phyloP scores from a whole-genome alignment of 2,888 invertebrate genomes.

The Mechanitis mazaeus region DNA sequence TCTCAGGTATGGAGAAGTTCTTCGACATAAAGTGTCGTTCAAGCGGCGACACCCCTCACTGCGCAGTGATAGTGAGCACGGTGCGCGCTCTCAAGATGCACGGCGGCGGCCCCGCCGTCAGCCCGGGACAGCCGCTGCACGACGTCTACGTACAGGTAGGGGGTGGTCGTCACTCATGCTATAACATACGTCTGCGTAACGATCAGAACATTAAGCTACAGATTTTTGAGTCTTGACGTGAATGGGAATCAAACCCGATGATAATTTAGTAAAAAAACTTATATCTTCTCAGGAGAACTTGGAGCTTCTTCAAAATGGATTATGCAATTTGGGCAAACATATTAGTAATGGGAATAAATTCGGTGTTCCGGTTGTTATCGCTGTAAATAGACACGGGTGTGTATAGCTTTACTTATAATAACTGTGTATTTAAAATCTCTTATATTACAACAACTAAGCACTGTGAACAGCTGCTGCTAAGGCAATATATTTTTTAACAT shows the following conservation, averaged over 20 bases:
- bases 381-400: conserved; percentile 90
- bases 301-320: conserved; percentile 88
- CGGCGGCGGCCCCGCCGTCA: conserved; percentile 95
- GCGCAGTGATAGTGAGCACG: conserved; percentile 94
- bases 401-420: conserved; percentile 13
- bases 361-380: conserved; percentile 95
- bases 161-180: too few species aligned
- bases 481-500: neutral
- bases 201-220: too few species aligned
- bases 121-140: conserved; percentile 88
- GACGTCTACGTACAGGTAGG: conserved; percentile 82
- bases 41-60: conserved; percentile 90
- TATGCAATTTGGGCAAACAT: conserved; percentile 94
- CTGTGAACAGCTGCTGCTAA: neutral
- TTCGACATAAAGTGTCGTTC: conserved; percentile 97
- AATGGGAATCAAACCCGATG: too few species aligned
- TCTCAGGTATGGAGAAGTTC: conserved; percentile 94
- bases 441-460: neutral
- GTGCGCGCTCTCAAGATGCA: conserved; percentile 99
- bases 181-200: too few species aligned
- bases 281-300: conserved; percentile 83
- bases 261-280: too few species aligned
- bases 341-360: conserved; percentile 93
- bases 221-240: too few species aligned
- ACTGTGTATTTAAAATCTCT: neutral